A percentile compares a stretch with the other conserved stretches of the same genome.
These are phyloP conservation scores for Scaptomyza tumidula DNA, from an alignment of 2,888 invertebrate species.

Conservation along the genomic window DNA sequence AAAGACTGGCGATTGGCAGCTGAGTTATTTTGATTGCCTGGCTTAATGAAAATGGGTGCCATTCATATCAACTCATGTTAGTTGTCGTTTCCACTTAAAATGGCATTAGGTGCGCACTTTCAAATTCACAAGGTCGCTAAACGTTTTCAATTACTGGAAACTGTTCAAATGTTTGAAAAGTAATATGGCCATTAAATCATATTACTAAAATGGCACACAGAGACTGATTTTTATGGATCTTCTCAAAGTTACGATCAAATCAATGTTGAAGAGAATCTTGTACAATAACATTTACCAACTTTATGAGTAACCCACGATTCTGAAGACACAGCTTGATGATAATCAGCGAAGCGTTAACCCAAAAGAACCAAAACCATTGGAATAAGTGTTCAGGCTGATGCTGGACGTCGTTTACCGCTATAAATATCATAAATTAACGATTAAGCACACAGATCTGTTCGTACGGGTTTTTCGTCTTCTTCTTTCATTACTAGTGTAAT, in stretches of 20 bases:
- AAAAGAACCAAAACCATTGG: constrained; percentile 6
- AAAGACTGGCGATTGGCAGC: constrained; percentile 23
- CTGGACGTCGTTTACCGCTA: constrained; percentile 66
- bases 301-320: constrained; percentile 57
- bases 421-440: constrained; percentile 74
- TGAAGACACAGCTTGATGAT: constrained; percentile 18
- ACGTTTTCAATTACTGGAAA: not conserved
- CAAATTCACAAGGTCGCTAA: not conserved
- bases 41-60: constrained; percentile 26
- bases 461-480: constrained; percentile 46
- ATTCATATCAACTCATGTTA: not conserved
- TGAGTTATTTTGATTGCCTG: constrained; percentile 40
- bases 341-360: constrained; percentile 59
- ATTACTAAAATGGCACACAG: not conserved
- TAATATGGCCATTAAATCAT: constrained; percentile 8
- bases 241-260: not conserved
- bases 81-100: constrained; percentile 15
- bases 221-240: not conserved
- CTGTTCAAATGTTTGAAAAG: not conserved
- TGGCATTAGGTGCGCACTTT: not conserved
- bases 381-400: constrained; percentile 43
- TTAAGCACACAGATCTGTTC: constrained; percentile 75
- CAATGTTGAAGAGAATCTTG: not conserved
- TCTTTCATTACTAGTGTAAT: constrained; percentile 49
- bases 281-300: constrained; percentile 41